phyloP scores from a whole-genome alignment of 2,113 vertebrate species.

The Alectura lathami region DNA sequence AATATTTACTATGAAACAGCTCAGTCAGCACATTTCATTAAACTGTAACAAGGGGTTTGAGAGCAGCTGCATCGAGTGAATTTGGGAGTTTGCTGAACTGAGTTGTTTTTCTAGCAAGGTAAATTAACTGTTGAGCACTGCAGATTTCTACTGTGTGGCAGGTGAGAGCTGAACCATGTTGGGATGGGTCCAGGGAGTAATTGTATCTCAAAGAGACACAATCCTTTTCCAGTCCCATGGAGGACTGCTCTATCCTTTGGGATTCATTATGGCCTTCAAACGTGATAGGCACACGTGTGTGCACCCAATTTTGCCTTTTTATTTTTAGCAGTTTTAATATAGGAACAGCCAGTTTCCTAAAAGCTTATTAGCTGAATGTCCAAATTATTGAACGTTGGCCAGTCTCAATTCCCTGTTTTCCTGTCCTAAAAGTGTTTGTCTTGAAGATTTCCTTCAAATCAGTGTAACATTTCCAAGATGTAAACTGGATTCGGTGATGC shows the following conservation, averaged over 20 bases:
- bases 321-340: background rate
- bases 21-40: slow-evolving; percentile 45
- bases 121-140: background rate
- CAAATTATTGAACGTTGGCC: background rate
- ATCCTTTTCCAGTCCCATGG: background rate
- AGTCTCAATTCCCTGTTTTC: background rate
- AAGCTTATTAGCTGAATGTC: background rate
- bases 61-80: slow-evolving; percentile 3
- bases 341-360: background rate
- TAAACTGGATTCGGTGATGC: background rate
- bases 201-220: background rate
- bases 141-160: background rate
- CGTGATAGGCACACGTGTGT: background rate
- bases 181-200: background rate
- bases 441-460: background rate
- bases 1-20: slow-evolving; percentile 34
- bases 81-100: slow-evolving; percentile 41
- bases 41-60: slow-evolving; percentile 24
- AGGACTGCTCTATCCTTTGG: background rate
- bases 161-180: background rate
- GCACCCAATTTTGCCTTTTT: background rate
- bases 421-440: background rate
- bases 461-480: background rate
- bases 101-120: slow-evolving; percentile 48
- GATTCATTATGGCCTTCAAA: background rate